These are phyloP conservation scores for Eulimnadia texana DNA, from an alignment of 1,140 invertebrate genomes.

Conservation along the genomic window DNA sequence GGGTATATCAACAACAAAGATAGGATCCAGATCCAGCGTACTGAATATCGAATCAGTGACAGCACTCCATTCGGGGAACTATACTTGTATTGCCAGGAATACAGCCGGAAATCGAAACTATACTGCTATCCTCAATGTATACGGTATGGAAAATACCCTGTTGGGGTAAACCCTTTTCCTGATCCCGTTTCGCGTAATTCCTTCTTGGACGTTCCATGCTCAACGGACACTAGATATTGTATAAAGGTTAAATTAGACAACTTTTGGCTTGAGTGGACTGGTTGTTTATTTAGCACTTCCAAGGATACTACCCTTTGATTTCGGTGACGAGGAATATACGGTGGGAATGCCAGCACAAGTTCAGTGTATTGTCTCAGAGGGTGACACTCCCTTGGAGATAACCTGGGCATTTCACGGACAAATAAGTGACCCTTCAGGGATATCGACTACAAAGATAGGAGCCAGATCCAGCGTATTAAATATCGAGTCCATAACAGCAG, in stretches of 20 bases:
- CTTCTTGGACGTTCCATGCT: no score
- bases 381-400: constrained; percentile 53
- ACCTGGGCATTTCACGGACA: constrained; percentile 60
- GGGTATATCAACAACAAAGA: constrained; percentile 29
- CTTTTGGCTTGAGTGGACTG: no score
- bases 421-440: constrained; percentile 22
- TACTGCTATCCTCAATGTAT: constrained; percentile 17
- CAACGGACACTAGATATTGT: no score
- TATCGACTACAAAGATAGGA: constrained; percentile 33
- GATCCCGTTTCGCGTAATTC: no score
- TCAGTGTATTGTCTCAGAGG: constrained; percentile 54
- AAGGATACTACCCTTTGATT: constrained; percentile 58
- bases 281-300: constrained; percentile 62
- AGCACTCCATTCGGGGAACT: constrained; percentile 35
- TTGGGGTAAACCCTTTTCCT: no score
- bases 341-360: constrained; percentile 60
- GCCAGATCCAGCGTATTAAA: constrained; percentile 50
- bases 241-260: no score
- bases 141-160: no score
- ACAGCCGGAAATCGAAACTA: constrained; percentile 24
- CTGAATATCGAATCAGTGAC: constrained; percentile 56
- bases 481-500: constrained; percentile 51
- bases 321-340: constrained; percentile 61
- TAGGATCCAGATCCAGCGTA: constrained; percentile 44
- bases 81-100: constrained; percentile 29